phyloP scores from a whole-genome alignment of 1,140 invertebrate species.

The Papilio dardanus region DNA sequence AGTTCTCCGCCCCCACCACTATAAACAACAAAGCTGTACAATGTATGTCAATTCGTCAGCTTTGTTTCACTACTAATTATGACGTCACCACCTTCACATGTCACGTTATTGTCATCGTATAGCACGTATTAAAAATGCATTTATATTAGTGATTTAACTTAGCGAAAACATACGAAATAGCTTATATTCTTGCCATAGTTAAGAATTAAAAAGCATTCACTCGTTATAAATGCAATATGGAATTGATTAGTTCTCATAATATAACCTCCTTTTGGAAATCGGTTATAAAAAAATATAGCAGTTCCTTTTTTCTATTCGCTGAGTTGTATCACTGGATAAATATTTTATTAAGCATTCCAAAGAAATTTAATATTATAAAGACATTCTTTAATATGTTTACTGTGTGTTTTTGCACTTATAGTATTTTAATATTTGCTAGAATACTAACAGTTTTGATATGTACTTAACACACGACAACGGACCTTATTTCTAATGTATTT shows the following conservation, averaged over 20 bases:
- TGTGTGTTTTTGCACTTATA: constrained; percentile 35
- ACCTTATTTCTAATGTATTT: not conserved
- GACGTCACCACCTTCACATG: not conserved
- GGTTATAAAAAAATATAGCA: not conserved
- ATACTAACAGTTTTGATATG: not conserved
- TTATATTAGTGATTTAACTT: constrained; percentile 32
- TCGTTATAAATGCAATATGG: not conserved
- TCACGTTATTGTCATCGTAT: not conserved
- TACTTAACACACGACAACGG: constrained; percentile 28
- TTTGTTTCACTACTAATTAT: not conserved
- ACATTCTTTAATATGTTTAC: constrained; percentile 47
- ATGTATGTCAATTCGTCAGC: no score
- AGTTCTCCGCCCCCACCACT: not conserved
- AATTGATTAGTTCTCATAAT: constrained; percentile 23
- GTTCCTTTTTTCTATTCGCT: not conserved
- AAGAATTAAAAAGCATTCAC: constrained; percentile 35
- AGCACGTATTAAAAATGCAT: constrained; percentile 13
- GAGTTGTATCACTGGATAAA: constrained; percentile 33
- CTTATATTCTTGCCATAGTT: constrained; percentile 35
- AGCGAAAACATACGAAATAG: constrained; percentile 10
- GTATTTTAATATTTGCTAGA: constrained; percentile 21
- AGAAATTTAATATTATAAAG: constrained; percentile 57
- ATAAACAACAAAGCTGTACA: no score
- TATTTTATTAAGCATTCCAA: constrained; percentile 63
- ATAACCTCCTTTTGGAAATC: no score